Evolutionary conservation across 1,140 invertebrate species (phyloP).

Genomic region (Lepidostoma basale): DNA sequence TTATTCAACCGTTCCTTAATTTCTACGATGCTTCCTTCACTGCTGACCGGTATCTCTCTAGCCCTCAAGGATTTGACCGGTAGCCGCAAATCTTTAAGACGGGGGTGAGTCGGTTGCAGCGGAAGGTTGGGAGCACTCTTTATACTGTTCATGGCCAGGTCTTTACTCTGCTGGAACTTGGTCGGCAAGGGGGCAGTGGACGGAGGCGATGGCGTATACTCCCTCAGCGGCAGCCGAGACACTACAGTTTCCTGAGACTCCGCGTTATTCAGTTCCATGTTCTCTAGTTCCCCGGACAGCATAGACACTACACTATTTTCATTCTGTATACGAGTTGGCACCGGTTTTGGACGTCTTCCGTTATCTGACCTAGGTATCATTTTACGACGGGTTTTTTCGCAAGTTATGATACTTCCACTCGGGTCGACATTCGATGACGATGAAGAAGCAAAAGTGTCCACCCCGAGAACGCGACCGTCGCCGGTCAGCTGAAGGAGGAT

Average conservation of each 20-base stretch:
- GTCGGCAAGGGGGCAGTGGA: conserved; percentile 79
- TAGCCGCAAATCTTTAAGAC: conserved; percentile 72
- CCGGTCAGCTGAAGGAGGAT: conserved; percentile 67
- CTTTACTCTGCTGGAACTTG: conserved; percentile 76
- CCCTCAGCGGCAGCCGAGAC: conserved; percentile 61
- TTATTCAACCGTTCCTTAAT: conserved; percentile 52
- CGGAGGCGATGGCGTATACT: conserved; percentile 77
- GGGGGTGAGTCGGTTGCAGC: conserved; percentile 68
- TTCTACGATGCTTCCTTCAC: conserved; percentile 66
- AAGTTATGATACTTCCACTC: conserved; percentile 54
- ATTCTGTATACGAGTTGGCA: conserved; percentile 63
- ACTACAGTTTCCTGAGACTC: conserved; percentile 59
- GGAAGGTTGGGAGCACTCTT: conserved; percentile 77
- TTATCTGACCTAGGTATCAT: conserved; percentile 59
- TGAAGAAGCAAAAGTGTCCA: conserved; percentile 48
- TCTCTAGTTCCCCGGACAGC: conserved; percentile 67
- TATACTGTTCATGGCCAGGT: conserved; percentile 75
- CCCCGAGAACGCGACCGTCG: conserved; percentile 54
- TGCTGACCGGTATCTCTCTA: conserved; percentile 67
- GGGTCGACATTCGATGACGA: conserved; percentile 58
- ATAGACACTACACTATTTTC: conserved; percentile 63
- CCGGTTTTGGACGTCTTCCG: conserved; percentile 59
- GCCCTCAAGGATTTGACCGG: conserved; percentile 67
- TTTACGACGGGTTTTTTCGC: conserved; percentile 58
- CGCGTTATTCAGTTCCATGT: conserved; percentile 66